A percentile compares a stretch with the other conserved stretches of the same genome.
Evolutionary conservation across 2,113 vertebrate species (phyloP).

Genomic region (Salvelinus alpinus): DNA sequence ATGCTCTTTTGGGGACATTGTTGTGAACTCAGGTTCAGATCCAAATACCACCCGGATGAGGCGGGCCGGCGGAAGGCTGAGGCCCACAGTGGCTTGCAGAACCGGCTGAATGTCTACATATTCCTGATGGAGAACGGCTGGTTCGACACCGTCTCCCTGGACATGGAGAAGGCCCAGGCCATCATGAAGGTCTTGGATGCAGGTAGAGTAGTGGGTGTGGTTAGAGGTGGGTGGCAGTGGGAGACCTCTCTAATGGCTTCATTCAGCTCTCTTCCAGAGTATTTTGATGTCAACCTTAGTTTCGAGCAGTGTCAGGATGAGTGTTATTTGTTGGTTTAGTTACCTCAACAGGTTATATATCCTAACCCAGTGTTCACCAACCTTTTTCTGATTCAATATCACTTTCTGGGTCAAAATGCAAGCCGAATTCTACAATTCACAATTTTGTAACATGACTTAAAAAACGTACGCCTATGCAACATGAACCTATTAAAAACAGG

Average conservation of each 20-base stretch:
- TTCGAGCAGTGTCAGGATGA: not conserved
- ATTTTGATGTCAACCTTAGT: not conserved
- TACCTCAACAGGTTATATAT: not conserved
- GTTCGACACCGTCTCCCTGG: slow-evolving; percentile 81
- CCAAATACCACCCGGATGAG: slow-evolving; percentile 91
- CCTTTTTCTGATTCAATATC: no score
- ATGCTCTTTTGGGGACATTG: slow-evolving; percentile 26
- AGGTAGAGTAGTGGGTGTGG: slow-evolving; percentile 61
- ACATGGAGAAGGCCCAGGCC: slow-evolving; percentile 81
- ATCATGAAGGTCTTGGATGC: slow-evolving; percentile 90
- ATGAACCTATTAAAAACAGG: no score
- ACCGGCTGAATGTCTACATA: slow-evolving; percentile 80
- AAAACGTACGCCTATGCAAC: no score
- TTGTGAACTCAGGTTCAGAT: slow-evolving; percentile 79
- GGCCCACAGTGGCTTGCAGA: slow-evolving; percentile 80
- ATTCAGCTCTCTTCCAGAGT: not conserved
- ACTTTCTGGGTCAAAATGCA: no score
- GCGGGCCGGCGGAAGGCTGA: slow-evolving; percentile 79
- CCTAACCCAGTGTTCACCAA: not conserved
- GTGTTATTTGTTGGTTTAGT: not conserved
- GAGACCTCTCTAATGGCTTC: not conserved
- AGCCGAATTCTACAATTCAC: no score
- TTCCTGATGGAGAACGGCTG: slow-evolving; percentile 84
- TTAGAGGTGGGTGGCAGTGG: not conserved
- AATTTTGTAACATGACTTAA: no score